These are phyloP conservation scores for Pollenia griseotomentosa DNA, from an alignment of 2,888 invertebrate genomes.

Conservation along the genomic window DNA sequence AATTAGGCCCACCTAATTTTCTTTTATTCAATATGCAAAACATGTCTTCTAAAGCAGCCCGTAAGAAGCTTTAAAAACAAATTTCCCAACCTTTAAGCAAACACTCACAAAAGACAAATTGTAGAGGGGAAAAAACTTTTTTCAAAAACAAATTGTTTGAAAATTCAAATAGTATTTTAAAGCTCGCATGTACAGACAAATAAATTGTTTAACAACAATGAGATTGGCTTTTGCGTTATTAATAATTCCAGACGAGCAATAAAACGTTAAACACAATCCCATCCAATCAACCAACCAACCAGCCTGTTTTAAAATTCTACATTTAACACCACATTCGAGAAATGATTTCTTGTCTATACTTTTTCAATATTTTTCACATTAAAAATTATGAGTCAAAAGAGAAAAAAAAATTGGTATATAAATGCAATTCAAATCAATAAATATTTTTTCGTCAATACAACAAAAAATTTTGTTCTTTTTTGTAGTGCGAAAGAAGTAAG, in stretches of 20 bases:
- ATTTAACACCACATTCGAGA: conserved; percentile 38
- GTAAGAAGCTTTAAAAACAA: conserved; percentile 15
- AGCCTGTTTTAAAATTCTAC: conserved; percentile 8
- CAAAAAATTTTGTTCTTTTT: conserved; percentile 15
- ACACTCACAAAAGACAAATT: neutral
- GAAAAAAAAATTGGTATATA: conserved; percentile 35
- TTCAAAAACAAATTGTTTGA: neutral
- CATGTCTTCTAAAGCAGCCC: conserved; percentile 30
- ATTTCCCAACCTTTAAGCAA: conserved; percentile 19
- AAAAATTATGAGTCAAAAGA: conserved; percentile 44
- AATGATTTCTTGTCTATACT: neutral
- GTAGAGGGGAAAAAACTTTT: too few relatives aligned
- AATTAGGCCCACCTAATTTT: conserved; percentile 27
- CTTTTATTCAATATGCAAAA: conserved; percentile 45
- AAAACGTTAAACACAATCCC: neutral
- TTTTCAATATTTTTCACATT: conserved; percentile 1
- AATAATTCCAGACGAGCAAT: conserved; percentile 47
- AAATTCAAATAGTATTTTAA: neutral
- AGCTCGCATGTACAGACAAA: conserved; percentile 4
- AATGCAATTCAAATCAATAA: conserved; percentile 58
- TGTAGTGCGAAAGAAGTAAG: neutral
- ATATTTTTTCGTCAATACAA: conserved; percentile 1
- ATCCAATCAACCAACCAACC: neutral
- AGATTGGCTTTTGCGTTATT: conserved; percentile 22
- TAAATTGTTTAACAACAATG: conserved; percentile 48